Evolutionary conservation across 2,113 vertebrate species (phyloP).

Genomic region (Urocynchramus pylzowi): DNA sequence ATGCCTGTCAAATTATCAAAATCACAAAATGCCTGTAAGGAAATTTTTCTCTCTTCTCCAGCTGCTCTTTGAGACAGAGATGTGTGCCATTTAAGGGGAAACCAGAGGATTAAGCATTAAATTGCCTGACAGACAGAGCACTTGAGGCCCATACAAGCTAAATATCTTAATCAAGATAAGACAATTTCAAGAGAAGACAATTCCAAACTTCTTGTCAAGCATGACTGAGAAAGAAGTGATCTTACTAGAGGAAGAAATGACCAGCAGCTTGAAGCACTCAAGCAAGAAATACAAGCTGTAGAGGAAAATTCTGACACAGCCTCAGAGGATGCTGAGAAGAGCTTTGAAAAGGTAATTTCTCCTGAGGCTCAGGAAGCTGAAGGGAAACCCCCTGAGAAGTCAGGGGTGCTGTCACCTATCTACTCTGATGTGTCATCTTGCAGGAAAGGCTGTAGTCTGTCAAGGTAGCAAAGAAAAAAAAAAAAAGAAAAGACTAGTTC

Average conservation of each 20-base stretch:
- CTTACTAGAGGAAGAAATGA: neutral
- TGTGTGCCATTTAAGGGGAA: neutral
- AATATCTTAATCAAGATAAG: neutral
- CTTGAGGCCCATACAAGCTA: neutral
- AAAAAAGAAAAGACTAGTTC: neutral
- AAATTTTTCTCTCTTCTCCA: neutral
- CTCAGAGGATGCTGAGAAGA: neutral
- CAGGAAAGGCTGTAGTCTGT: neutral
- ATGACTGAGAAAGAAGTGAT: neutral
- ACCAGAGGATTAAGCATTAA: neutral
- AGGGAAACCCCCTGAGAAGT: neutral
- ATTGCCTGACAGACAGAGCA: neutral
- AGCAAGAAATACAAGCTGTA: neutral
- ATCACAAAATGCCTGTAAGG: neutral
- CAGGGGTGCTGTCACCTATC: neutral
- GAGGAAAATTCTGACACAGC: neutral
- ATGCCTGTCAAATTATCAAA: neutral
- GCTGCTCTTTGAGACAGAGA: neutral
- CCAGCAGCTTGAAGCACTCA: neutral
- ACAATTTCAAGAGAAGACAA: neutral
- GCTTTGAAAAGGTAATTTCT: neutral
- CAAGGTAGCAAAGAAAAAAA: neutral
- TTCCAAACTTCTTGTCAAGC: constrained; percentile 1
- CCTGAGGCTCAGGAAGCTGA: neutral
- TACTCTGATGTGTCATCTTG: neutral